These are phyloP conservation scores for Aethina tumida DNA, from an alignment of 1,140 invertebrate genomes.

Conservation along the genomic window DNA sequence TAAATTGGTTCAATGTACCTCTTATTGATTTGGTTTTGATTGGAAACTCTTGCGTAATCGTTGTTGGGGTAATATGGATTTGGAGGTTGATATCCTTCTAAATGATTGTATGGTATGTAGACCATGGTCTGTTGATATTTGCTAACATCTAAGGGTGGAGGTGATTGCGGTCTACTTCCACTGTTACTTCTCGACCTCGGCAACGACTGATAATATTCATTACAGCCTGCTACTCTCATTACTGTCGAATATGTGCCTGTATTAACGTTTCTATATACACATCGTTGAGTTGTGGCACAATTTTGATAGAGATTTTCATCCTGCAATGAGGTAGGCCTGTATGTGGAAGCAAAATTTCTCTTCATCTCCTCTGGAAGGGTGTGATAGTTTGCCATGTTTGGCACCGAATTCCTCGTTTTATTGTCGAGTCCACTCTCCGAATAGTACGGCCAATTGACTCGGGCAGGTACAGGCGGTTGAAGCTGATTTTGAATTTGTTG, in stretches of 20 bases:
- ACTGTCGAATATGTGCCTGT: conserved; percentile 24
- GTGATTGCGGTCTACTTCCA: conserved; percentile 51
- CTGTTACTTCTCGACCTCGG: conserved; percentile 34
- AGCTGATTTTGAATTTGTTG: conserved; percentile 67
- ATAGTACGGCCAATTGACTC: conserved; percentile 53
- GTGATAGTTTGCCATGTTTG: conserved; percentile 23
- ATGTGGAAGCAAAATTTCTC: conserved; percentile 34
- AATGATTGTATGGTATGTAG: conserved; percentile 61
- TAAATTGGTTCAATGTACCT: conserved; percentile 29
- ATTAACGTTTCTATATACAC: conserved; percentile 18
- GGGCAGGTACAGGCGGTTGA: conserved; percentile 39
- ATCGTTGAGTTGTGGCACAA: conserved; percentile 31
- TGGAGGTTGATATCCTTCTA: conserved; percentile 29
- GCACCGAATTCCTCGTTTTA: conserved; percentile 16
- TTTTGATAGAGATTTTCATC: conserved; percentile 43
- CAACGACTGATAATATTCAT: conserved; percentile 40
- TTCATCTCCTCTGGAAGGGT: conserved; percentile 22
- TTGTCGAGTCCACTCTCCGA: conserved; percentile 43
- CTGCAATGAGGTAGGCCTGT: conserved; percentile 30
- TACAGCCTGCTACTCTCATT: conserved; percentile 28
- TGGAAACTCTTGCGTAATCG: conserved; percentile 26
- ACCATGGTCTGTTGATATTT: conserved; percentile 61
- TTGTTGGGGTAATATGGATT: conserved; percentile 36
- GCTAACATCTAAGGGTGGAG: conserved; percentile 45
- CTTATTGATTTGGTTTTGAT: conserved; percentile 34